Evolutionary conservation across 2,113 vertebrate genomes (phyloP), one percentile per base, ranked within the genome.

Genomic region (Hyaena hyaena): DNA sequence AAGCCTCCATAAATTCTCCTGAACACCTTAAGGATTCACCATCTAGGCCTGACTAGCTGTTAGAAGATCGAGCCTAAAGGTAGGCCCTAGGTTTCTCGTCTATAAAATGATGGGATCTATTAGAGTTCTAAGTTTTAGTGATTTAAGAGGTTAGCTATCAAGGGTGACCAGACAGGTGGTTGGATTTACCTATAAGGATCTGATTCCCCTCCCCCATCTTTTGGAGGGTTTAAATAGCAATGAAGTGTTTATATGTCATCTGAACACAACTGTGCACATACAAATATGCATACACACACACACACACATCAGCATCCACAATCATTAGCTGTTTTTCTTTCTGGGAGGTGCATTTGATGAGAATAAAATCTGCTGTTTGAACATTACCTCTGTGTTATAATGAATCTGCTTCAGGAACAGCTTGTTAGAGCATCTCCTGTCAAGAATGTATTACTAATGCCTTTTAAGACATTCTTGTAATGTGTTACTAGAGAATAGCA

Each of bases 401-500:
- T 95, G 90, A 97, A 92, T 93, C 63, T 81, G 48, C 17, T 95
- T n/a, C 71, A 91, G 65, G 19, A 61, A 90, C 31, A 81, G 71
- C 66, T 96, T 76, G 39, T 80, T 77, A 93, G 4, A 87, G 23
- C 71, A 84, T 96, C 63, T 58, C 94, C 77, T 89, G 80, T 97
- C 94, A 97, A 94, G 65, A 97, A 95, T 93, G 71, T 93, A 80
- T 84, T 95, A 69, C 83, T 92, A 95, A 95, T 71, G 74, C 65
- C 85, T 96, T 90, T 88, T 93, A 95, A 93, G 80, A 92, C 71
- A 66, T 45, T 58, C 81, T 90, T 93, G 45, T 88, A 96, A 93
- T 90, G 80, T 71, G n/a, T 96, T 84, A 43, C 83, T 80, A 76
- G 53, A 96, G 31, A 96, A 96, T 39, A 93, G 33, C 35, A 15